phyloP scores from a whole-genome alignment of 2,888 invertebrate genomes.

The Spicauda simplicius region DNA sequence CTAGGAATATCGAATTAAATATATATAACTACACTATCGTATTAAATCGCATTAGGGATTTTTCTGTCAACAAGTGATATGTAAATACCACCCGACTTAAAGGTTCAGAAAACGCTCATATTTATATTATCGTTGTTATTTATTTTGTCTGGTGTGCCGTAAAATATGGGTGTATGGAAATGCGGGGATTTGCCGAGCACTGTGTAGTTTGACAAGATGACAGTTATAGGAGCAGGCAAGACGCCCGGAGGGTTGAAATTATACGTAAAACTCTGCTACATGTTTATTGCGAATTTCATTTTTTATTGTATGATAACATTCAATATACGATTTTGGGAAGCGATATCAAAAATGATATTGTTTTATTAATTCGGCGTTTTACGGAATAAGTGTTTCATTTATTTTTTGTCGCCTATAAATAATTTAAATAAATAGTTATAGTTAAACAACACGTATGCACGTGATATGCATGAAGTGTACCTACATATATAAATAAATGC shows the following conservation, averaged over 20 bases:
- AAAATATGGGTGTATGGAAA: constrained; percentile 82
- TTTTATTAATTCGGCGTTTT: not conserved
- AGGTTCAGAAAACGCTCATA: constrained; percentile 75
- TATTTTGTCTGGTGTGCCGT: constrained; percentile 80
- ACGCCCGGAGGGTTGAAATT: constrained; percentile 51
- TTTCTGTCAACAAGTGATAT: constrained; percentile 79
- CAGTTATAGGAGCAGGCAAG: constrained; percentile 69
- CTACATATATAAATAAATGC: no score
- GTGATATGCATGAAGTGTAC: no score
- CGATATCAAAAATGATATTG: not conserved
- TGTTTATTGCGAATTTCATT: constrained; percentile 60
- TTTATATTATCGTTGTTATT: constrained; percentile 81
- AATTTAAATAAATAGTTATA: no score
- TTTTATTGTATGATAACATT: constrained; percentile 28
- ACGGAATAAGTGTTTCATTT: not conserved
- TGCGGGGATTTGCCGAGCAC: constrained; percentile 74
- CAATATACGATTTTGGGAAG: constrained; percentile 17
- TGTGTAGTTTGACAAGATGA: constrained; percentile 81
- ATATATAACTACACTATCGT: constrained; percentile 58
- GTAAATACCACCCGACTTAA: constrained; percentile 76
- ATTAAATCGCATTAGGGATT: constrained; percentile 70
- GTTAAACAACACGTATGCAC: no score
- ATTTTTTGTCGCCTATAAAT: no score
- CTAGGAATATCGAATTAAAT: not conserved
- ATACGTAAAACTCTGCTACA: constrained; percentile 58